Percentiles rank a stretch among this genome's conserved stretches.
These are phyloP conservation scores for Seladonia tumulorum DNA, from an alignment of 2,888 invertebrate species.

Conservation along the genomic window DNA sequence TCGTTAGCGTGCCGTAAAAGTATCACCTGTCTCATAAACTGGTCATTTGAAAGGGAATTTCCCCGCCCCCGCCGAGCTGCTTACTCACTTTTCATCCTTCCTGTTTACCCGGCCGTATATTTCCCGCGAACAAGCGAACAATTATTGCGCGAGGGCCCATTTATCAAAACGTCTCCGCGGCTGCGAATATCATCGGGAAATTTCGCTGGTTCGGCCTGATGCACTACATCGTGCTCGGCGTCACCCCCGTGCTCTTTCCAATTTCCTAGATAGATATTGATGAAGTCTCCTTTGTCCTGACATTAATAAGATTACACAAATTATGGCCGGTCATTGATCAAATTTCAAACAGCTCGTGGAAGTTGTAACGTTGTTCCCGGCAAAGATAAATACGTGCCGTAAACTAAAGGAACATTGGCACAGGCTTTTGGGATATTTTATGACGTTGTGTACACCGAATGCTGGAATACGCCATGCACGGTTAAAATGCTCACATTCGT, in stretches of 20 bases:
- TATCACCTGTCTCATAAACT: conserved; percentile 45
- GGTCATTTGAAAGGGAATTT: conserved; percentile 30
- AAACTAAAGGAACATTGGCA: not conserved
- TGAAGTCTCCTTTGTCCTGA: conserved; percentile 11
- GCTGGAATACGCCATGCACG: not conserved
- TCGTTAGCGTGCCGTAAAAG: conserved; percentile 17
- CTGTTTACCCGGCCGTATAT: conserved; percentile 38
- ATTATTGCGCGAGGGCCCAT: conserved; percentile 36
- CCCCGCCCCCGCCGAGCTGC: not conserved
- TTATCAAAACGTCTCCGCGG: conserved; percentile 42
- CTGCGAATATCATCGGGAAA: conserved; percentile 19
- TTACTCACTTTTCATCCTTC: conserved; percentile 15
- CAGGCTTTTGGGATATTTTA: not conserved
- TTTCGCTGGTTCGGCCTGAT: conserved; percentile 12
- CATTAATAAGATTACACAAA: conserved; percentile 10
- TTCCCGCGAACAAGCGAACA: conserved; percentile 26
- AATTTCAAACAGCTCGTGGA: not conserved
- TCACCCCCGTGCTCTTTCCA: not conserved
- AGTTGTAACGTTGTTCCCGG: not conserved
- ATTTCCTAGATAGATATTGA: not conserved
- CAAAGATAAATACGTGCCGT: not conserved
- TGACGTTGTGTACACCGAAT: not conserved
- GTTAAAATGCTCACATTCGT: not conserved
- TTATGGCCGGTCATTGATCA: not conserved
- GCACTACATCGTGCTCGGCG: not conserved